Evolutionary conservation across 1,140 invertebrate genomes (phyloP), one percentile per base, ranked within the genome.

Genomic region (Heliconius congener): DNA sequence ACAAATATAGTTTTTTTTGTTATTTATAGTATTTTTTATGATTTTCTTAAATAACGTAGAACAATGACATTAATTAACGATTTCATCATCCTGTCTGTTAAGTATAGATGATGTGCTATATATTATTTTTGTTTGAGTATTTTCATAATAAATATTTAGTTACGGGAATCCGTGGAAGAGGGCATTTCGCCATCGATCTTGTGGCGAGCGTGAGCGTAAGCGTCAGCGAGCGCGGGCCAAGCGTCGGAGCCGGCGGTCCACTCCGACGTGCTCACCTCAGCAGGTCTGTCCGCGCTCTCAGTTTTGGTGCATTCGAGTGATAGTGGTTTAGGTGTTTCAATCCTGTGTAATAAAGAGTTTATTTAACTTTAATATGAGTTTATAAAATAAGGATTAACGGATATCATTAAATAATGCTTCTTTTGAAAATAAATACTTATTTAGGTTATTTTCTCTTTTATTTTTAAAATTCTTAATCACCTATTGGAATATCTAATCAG

Each of bases 101-200:
- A 79, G 39, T 74, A 37, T 79, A 75, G 66, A 60, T 52, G 42
- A 76, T 71, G 60, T 13, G 60, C 11, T 66, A 30, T 23, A 66
- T 66, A 66, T 16, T 27, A 66, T 30, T 66, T 37, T 30, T 57
- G 8, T n/a, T 57, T 57, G n/a, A 23, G 3, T 57, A 23, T 23
- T 23, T 27, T 30, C 4, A 66, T 66, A 66, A 66, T 27, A 16
- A n/a, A 66, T 16, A 30, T 81, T 92, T 87, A 95, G 79, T 95
- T 95, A 81, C 93, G 91, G 0, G 93, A 87, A 76, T 95, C 93
- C 5, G 93, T 95, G 23, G 94, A 95, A 8, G 94, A 94, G 1
- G 94, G 94, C 76, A 93, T 94, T 82, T 95, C 94, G 16, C 92
- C 92, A 23, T 95, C 94, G 70, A 92, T 78, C 85, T 94, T 95